Base-by-base conservation (phyloP, 2,113 vertebrate species). In the Syngnathoides biaculeatus region DNA sequence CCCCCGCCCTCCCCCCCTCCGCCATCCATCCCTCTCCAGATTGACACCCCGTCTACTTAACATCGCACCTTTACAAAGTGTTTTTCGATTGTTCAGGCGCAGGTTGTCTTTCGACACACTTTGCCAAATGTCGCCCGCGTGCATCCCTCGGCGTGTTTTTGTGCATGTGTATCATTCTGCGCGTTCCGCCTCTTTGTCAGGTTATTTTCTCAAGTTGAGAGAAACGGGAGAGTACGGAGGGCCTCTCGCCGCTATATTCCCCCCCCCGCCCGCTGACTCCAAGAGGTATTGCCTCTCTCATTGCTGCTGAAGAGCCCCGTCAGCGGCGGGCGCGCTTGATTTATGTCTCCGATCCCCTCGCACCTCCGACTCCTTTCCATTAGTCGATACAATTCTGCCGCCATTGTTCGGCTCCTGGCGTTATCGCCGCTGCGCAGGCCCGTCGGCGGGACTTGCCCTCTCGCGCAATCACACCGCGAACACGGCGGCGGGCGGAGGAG, bases 251-350 rank as follows among this genome's bases (percentile, higher is more conserved):
- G 72, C 71, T 26, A 52, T 71, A 61, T 75, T 72, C 74, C 69
- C 30, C 63, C 67, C 79, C 53, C 57, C 74, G 67, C 30, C 63
- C 67, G 77, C 53, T 55, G 50, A 56, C 65, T 79, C 65, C 64
- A 79, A 89, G 89, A 90, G 79, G 87, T 83, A 90, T 89, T 86
- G 77, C 86, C 72, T 86, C 76, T 66, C 76, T 89, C 83, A 91
- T 90, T 89, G 85, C 87, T 84, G 80, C 78, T 89, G 90, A 89
- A 89, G 89, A 87, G 86, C 79, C 82, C 87, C 88, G 89, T 90
- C 89, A 89, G 87, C 89, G 90, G 88, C 87, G 83, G 73, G 74
- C 65, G 20, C 52, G 1, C 84, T 91, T 91, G 88, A 91, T 91
- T 88, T 90, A 90, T 89, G 85, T 89, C 72, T 69, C 82, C 87